These are phyloP conservation scores for Seira ritae DNA, from an alignment of 2,888 invertebrate species.

Conservation along the genomic window DNA sequence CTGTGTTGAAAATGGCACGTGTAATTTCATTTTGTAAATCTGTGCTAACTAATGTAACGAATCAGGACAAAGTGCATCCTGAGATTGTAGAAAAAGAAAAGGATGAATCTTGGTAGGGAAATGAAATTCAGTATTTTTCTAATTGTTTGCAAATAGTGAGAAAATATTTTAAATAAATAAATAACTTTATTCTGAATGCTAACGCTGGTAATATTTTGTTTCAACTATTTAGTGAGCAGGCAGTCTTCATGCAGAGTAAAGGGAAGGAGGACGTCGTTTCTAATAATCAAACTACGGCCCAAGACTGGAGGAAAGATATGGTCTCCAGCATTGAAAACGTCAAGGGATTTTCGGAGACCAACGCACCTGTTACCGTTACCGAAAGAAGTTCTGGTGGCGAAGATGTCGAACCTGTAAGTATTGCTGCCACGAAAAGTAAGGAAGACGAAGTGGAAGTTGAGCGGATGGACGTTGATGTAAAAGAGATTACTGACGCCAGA, in stretches of 20 bases:
- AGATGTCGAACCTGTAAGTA: not conserved
- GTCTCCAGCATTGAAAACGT: constrained; percentile 69
- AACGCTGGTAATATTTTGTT: not conserved
- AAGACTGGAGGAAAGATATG: constrained; percentile 68
- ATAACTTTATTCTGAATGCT: not conserved
- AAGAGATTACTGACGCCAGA: not conserved
- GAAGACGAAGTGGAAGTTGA: not conserved
- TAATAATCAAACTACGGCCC: constrained; percentile 39
- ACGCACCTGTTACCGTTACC: not conserved
- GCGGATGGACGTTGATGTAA: constrained; percentile 38
- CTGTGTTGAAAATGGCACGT: too few relatives aligned
- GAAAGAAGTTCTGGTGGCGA: not conserved
- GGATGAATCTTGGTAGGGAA: not conserved
- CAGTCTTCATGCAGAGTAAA: constrained; percentile 62
- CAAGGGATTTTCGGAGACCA: constrained; percentile 40
- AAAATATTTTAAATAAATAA: too few relatives aligned
- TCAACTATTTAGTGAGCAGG: constrained; percentile 51
- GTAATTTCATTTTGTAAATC: not conserved
- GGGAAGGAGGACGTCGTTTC: constrained; percentile 44
- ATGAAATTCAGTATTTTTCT: not conserved
- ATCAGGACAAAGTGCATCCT: not conserved
- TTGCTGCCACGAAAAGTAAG: not conserved
- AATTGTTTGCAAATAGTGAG: too few relatives aligned
- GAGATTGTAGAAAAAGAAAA: not conserved
- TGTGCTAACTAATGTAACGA: not conserved